Conservation (phyloP, 2,113 vertebrate genomes). For the Passerina amoena region DNA sequence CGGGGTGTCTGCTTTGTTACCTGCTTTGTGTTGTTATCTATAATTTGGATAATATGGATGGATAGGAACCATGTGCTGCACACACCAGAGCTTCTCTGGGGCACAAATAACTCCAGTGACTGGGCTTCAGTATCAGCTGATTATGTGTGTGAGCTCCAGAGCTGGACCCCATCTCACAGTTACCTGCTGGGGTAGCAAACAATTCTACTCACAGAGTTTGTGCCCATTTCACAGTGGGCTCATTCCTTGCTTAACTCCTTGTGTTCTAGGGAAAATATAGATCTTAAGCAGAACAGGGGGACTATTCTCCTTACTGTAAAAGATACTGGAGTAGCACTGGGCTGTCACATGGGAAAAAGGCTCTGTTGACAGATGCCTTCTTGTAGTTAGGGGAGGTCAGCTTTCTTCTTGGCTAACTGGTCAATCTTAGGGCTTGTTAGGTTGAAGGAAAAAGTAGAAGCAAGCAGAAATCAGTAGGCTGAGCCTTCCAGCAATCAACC, state of each 20-base stretch:
- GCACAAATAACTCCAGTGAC: too few relatives aligned
- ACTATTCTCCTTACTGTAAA: background rate
- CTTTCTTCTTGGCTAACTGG: background rate
- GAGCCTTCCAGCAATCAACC: background rate
- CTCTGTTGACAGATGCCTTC: background rate
- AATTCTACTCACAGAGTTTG: background rate
- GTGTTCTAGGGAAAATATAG: background rate
- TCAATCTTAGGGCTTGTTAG: background rate
- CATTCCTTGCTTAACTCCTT: background rate
- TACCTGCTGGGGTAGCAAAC: background rate
- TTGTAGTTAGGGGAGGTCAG: background rate
- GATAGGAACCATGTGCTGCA: background rate
- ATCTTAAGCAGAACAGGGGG: background rate
- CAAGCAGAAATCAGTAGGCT: background rate
- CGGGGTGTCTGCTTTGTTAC: background rate
- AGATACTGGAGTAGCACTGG: background rate
- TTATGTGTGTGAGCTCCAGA: background rate
- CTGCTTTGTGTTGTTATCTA: background rate
- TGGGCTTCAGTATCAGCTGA: background rate
- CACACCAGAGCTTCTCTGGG: background rate
- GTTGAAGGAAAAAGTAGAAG: background rate
- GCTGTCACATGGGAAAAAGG: background rate
- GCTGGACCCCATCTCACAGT: background rate
- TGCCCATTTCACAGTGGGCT: fast-evolving
- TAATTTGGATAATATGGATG: fast-evolving